Base-by-base conservation (phyloP, 2,113 vertebrate genomes). In the Electrona antarctica region DNA sequence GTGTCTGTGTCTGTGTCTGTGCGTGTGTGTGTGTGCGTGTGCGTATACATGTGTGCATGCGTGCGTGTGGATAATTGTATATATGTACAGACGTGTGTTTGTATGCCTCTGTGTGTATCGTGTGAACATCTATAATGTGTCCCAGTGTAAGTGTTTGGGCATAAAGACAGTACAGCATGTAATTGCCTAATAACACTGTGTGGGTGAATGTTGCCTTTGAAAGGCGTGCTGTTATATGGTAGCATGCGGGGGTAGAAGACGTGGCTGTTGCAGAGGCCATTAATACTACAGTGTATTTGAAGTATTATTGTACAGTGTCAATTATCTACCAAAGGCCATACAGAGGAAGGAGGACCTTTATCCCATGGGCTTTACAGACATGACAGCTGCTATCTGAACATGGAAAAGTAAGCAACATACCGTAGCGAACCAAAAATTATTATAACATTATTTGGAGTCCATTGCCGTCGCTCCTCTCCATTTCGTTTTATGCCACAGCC, bases 401-500 rank as follows among this genome's bases (percentile, higher is more conserved):
- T n/a, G 14, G 60, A 14, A 75, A 45, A 55, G 28, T 29, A 29
- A 69, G 9, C 21, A 45, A 74, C 21, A 21, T 21, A 21, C 21
- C 21, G 21, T 21, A 54, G 10, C 21, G 21, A 57, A 71, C 6
- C 52, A 54, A 8, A 64, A 4, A 41, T n/a, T n/a, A 50, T 12
- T 48, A 41, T 12, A 78, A 28, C 74, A 78, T 69, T 62, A 70
- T 33, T 56, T 41, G 60, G 60, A 57, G 72, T 69, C 29, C 33
- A 41, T 41, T 8, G 54, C 60, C 64, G 52, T 69, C 47, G 61
- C 60, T 65, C 65, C 59, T 83, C 63, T 77, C 66, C 59, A 47
- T 54, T 65, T 21, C 28, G 61, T 74, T 50, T 55, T 56, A 65
- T 79, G 69, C 71, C 71, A 52, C 69, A 71, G 67, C 76, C 45